Percentiles rank a stretch among this genome's conserved stretches.
Conservation (phyloP, 2,113 vertebrate genomes). For the Corvus hawaiiensis region DNA sequence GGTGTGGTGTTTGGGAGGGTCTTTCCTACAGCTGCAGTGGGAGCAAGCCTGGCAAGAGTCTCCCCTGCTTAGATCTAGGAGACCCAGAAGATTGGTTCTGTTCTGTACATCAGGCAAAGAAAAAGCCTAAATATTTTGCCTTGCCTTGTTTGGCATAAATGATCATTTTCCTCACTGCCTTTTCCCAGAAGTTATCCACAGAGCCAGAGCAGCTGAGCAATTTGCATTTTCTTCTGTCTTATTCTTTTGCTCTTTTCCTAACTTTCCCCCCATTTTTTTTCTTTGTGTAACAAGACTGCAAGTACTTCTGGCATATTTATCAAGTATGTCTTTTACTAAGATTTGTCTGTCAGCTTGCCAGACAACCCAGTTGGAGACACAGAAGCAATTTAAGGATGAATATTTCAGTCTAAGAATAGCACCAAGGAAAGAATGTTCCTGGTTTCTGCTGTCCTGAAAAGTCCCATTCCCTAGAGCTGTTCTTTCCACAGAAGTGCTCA, state of each 20-base stretch:
- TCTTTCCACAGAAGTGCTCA: not conserved
- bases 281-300: not conserved
- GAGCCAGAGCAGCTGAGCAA: not conserved
- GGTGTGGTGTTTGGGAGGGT: not conserved
- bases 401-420: not conserved
- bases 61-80: not conserved
- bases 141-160: not conserved
- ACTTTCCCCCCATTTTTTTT: not conserved
- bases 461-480: not conserved
- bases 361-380: not conserved
- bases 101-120: not conserved
- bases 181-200: not conserved
- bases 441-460: not conserved
- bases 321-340: not conserved
- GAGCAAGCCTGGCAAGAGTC: not conserved
- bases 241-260: not conserved
- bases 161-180: not conserved
- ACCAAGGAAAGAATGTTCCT: not conserved
- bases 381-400: slow-evolving; percentile 5
- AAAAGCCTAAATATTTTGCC: not conserved
- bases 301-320: slow-evolving; percentile 1
- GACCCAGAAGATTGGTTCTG: not conserved
- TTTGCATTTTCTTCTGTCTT: not conserved
- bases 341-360: slow-evolving; percentile 10
- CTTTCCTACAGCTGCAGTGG: not conserved